Conservation (phyloP, 2,113 vertebrate species). For the Hyaena hyaena region DNA sequence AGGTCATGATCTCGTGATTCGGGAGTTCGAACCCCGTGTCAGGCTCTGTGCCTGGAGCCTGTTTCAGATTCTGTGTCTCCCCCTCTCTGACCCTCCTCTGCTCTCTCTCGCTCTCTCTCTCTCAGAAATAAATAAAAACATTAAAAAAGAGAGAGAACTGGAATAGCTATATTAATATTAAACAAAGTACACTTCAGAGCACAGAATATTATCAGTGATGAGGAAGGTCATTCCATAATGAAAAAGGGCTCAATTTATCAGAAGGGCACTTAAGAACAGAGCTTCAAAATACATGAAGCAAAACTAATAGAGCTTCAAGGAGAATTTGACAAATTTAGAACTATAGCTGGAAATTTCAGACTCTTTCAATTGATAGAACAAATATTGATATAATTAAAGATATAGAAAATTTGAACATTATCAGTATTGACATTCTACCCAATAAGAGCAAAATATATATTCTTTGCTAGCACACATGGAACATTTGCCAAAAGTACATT, state of each 20-base stretch:
- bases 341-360: not conserved
- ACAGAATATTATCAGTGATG: not conserved
- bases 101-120: too few species aligned
- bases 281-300: slow-evolving; percentile 36
- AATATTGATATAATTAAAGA: not conserved
- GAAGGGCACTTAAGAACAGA: not conserved
- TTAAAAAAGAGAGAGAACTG: too few species aligned
- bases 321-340: not conserved
- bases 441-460: not conserved
- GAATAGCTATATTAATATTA: not conserved
- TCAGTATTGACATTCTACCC: not conserved
- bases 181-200: slow-evolving; percentile 19
- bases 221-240: not conserved
- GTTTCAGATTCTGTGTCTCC: too few species aligned
- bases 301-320: not conserved
- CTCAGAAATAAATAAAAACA: too few species aligned
- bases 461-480: not conserved
- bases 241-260: not conserved
- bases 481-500: not conserved
- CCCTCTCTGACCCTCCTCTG: too few species aligned
- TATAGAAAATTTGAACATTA: not conserved
- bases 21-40: too few species aligned
- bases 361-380: not conserved
- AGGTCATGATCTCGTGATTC: too few species aligned
- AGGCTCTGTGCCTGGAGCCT: too few species aligned